These are phyloP conservation scores for Diachrysia chrysitis DNA, from an alignment of 2,888 invertebrate genomes.

Conservation along the genomic window DNA sequence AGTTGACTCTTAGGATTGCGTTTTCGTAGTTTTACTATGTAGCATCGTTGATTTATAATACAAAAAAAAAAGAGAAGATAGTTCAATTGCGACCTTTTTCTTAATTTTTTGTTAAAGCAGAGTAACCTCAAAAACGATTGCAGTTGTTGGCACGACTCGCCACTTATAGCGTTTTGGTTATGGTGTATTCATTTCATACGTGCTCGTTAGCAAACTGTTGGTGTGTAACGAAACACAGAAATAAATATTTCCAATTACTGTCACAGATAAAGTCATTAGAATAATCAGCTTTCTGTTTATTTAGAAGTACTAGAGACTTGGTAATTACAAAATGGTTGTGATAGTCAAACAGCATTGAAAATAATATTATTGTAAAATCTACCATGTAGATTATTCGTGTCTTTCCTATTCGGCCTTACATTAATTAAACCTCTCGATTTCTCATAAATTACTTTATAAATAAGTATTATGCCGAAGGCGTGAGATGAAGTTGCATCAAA, in stretches of 20 bases:
- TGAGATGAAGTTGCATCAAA: not conserved
- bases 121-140: not conserved
- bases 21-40: not conserved
- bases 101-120: not conserved
- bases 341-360: not conserved
- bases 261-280: not conserved
- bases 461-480: no score
- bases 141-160: not conserved
- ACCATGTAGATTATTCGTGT: not conserved
- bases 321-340: not conserved
- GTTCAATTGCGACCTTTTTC: no score
- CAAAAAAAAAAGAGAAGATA: no score
- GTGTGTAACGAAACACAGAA: not conserved
- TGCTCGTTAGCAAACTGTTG: not conserved
- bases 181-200: slow-evolving; percentile 2
- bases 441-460: no score
- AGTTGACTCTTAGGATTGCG: not conserved
- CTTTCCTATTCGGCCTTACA: no score
- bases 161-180: not conserved
- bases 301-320: not conserved
- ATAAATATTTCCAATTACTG: not conserved
- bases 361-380: not conserved
- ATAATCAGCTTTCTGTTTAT: not conserved
- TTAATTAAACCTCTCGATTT: no score
- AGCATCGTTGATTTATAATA: no score